A percentile compares a stretch with the other conserved stretches of the same genome.
Conservation (phyloP, 1,140 invertebrate species). For the Penaeus japonicus region DNA sequence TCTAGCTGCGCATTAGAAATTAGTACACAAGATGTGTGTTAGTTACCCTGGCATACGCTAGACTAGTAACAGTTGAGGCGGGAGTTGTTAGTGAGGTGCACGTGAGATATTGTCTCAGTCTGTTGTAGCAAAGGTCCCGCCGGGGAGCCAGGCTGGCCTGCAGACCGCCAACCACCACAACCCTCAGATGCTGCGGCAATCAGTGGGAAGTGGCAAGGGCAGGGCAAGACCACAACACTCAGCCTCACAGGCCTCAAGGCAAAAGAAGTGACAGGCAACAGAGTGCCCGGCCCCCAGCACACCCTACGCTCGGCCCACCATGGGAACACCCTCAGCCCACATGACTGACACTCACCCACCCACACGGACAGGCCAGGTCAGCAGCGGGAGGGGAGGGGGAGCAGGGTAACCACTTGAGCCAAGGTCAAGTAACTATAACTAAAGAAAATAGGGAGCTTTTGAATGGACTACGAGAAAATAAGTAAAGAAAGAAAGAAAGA, state of each 20-base stretch:
- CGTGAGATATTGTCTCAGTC: slow-evolving; percentile 56
- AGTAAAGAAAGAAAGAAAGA: not conserved
- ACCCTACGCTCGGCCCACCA: slow-evolving; percentile 53
- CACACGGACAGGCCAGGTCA: slow-evolving; percentile 27
- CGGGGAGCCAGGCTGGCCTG: slow-evolving; percentile 51
- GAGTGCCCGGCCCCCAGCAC: slow-evolving; percentile 51
- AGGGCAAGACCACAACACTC: slow-evolving; percentile 53
- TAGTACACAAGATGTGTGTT: slow-evolving; percentile 57
- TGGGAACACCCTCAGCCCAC: slow-evolving; percentile 37
- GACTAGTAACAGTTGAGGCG: slow-evolving; percentile 56
- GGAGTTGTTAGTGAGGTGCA: slow-evolving; percentile 58
- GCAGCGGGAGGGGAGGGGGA: slow-evolving; percentile 22
- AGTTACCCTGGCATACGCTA: slow-evolving; percentile 58
- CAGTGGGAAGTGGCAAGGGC: slow-evolving; percentile 47
- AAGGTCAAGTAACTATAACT: not conserved
- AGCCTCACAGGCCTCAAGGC: slow-evolving; percentile 49
- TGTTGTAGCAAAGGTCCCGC: slow-evolving; percentile 55
- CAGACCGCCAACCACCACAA: slow-evolving; percentile 53
- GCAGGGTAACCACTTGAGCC: not conserved
- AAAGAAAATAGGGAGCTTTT: not conserved
- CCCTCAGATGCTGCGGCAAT: slow-evolving; percentile 48
- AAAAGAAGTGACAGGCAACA: slow-evolving; percentile 48
- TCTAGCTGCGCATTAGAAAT: slow-evolving; percentile 58
- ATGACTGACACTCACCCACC: slow-evolving; percentile 45
- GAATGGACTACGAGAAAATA: not conserved